Percentiles rank a stretch among this genome's conserved stretches.
Conservation (phyloP, 1,140 invertebrate species). For the Drosophila parabipectinata region DNA sequence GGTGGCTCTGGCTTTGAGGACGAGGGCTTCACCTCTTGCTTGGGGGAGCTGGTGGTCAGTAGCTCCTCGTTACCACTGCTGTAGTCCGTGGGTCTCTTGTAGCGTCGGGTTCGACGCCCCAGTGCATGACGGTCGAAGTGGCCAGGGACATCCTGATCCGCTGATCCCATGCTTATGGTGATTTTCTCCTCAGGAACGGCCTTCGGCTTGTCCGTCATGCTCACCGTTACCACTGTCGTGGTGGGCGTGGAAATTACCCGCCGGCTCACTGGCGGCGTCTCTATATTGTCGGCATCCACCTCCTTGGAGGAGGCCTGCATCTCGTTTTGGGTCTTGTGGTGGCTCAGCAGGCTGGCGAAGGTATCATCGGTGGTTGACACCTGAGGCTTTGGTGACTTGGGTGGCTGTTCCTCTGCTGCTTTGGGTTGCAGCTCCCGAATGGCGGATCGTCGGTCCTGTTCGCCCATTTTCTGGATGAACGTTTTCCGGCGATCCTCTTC, state of each 20-base stretch:
- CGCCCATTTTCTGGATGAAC: slow-evolving; percentile 82
- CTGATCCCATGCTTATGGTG: slow-evolving; percentile 21
- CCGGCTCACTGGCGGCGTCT: slow-evolving; percentile 92
- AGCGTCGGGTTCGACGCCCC: slow-evolving; percentile 91
- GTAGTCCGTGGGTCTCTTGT: slow-evolving; percentile 89
- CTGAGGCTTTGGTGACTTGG: slow-evolving; percentile 40
- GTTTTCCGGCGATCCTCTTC: slow-evolving; percentile 86
- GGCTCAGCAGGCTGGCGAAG: slow-evolving; percentile 60
- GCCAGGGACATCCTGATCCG: slow-evolving; percentile 85
- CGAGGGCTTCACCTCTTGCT: slow-evolving; percentile 24
- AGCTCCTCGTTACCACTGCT: slow-evolving; percentile 86
- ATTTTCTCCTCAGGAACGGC: slow-evolving; percentile 27
- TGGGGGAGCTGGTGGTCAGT: slow-evolving; percentile 66
- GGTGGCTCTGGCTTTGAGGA: slow-evolving; percentile 26
- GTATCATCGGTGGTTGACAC: slow-evolving; percentile 47
- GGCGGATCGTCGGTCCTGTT: slow-evolving; percentile 84
- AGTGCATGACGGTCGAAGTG: slow-evolving; percentile 94
- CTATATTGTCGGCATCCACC: slow-evolving; percentile 95
- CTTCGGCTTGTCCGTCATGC: slow-evolving; percentile 67
- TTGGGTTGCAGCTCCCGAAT: slow-evolving; percentile 29
- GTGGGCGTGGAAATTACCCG: slow-evolving; percentile 84
- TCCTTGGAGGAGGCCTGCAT: slow-evolving; percentile 87
- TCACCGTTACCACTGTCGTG: slow-evolving; percentile 73
- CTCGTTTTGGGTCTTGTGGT: slow-evolving; percentile 81
- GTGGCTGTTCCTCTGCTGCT: slow-evolving; percentile 16